Evolutionary conservation across 2,797 vertebrate species (phyloP).

Genomic region (Acanthis flammea): DNA sequence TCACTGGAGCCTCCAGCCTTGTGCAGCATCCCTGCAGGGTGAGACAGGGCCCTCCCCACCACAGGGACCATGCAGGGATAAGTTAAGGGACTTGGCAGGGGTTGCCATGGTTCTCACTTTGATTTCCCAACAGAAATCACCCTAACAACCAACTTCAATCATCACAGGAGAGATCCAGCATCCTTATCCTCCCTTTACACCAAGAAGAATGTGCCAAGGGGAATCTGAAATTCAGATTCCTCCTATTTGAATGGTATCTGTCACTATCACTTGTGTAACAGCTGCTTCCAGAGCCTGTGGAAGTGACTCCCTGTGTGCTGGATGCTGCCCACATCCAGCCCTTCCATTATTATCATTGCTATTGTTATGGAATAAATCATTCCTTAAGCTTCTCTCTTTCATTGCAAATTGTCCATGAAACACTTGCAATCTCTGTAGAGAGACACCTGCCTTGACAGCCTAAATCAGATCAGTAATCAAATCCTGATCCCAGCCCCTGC

Average conservation of each 20-base stretch:
- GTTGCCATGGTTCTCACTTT: background rate
- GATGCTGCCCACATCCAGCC: constrained; percentile 7
- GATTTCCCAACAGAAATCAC: constrained; percentile 5
- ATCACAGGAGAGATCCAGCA: background rate
- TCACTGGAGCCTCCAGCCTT: background rate
- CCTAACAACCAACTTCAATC: background rate
- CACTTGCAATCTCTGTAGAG: constrained; percentile 24
- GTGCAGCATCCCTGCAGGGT: background rate
- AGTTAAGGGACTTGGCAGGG: background rate
- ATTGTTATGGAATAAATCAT: constrained; percentile 24
- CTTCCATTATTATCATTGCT: background rate
- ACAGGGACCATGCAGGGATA: background rate
- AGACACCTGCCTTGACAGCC: background rate
- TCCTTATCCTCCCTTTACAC: background rate
- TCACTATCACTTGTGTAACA: background rate
- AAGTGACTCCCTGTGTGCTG: background rate
- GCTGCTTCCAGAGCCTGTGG: background rate
- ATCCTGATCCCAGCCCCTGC: constrained; percentile 7
- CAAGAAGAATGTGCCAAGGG: background rate
- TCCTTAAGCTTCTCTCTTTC: constrained; percentile 44
- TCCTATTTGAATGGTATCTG: background rate
- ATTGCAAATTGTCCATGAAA: constrained; percentile 58
- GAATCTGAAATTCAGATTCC: background rate
- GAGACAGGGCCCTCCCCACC: background rate
- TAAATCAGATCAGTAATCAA: constrained; percentile 57